Evolutionary conservation across 2,797 vertebrate genomes (phyloP), one percentile per base, ranked within the genome.

Genomic region (Rhinogobio ventralis): DNA sequence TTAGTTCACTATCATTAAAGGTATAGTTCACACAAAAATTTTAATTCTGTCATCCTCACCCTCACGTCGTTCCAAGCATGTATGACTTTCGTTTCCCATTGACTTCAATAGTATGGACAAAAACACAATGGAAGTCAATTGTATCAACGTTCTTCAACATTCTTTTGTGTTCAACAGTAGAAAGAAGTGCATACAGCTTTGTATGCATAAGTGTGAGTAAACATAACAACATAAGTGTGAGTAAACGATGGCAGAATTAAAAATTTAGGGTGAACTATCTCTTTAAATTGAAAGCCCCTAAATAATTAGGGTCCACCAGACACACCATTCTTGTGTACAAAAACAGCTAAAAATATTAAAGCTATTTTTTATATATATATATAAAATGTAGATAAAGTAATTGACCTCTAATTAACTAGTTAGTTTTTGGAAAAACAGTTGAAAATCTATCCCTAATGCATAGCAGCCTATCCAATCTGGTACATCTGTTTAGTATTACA

Each of bases 401-500:
- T 25, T 71, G 7, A 42, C 20, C 14, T 30, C 45, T 13, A 30
- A 19, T 10, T 1, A 46, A 46, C 39, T 45, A 19, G 42, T 49
- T 0, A 0, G 0, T 51, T 51, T 25, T 28, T 78, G 39, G 8
- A 19, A 45, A 42, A 30, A n/a, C 28, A 30, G 15, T 46, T 45
- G 1, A 39, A 77, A 25, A 42, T 46, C 53, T 60, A 39, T 39
- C 36, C 14, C 25, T 66, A 19, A 46, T 49, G 77, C 23, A 11
- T 17, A 28, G 42, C 30, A 80, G 28, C 20, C 28, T 11, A 7
- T 66, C 49, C 13, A 51, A 25, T 66, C 71, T 74, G 45, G 28
- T 66, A 25, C 30, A 83, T 75, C 57, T 83, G 81, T 75, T 83
- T 75, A 20, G 14, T 46, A 73, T 79, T 74, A 64, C 55, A 60